Evolutionary conservation across 2,888 invertebrate genomes (phyloP), one percentile per base, ranked within the genome.

Genomic region (Odontomyia ornata): DNA sequence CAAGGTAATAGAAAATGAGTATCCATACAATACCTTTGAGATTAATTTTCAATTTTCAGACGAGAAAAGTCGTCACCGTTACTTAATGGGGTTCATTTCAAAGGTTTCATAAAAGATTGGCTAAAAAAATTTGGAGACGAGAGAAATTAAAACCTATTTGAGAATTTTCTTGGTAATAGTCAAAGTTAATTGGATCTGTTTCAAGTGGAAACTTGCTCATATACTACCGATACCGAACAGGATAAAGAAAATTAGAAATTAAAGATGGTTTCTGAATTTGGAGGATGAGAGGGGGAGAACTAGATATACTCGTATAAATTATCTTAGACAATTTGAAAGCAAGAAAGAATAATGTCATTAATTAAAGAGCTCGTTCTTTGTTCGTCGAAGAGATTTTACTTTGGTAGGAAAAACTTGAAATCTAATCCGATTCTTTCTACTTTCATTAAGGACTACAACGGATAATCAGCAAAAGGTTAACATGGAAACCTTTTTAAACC

Each of bases 11-110:
- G 15, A 52, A 52, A 52, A 52, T 52, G 15, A 18, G 18, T 52
- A 52, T 52, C 52, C 52, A 52, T 15, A 52, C 52, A 52, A 52
- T 52, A 15, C 52, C 52, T 52, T 52, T 13, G 52, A 52, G 52
- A 52, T n/a, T 52, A 4, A 52, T 52, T 18, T 52, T 52, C 18
- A 52, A 52, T 52, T 52, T 52, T 52, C 52, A 9, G 52, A 9
- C 3, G 52, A 13, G 52, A 9, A 52, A 52, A 52, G 52, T 18
- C 52, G 43, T 43, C 13, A 9, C 7, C 43, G 43, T 43, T 43
- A 43, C 13, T 43, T 13, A 43, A 43, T 13, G 43, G 43, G 7
- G 7, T 7, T 13, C 43, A 43, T 43, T 13, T 13, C 7, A 9
- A 43, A 43, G 43, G 43, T 43, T 43, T 43, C 43, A 43, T 43